Percentiles rank a stretch among this genome's conserved stretches.
Conservation (phyloP, 1,140 invertebrate species). For the Andrena cerasifolii region DNA sequence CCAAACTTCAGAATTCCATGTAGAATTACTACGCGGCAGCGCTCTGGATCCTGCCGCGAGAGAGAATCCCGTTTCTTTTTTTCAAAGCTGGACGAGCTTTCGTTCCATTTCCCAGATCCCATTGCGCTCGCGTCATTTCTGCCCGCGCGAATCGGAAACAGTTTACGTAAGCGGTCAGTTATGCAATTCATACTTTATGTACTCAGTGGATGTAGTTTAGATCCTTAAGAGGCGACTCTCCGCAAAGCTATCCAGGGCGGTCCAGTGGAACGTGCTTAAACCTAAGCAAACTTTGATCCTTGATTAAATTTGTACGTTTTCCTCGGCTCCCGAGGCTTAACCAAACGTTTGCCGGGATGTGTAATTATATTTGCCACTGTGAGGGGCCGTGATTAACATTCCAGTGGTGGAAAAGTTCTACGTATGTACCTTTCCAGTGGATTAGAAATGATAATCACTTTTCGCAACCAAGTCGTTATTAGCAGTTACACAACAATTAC, state of each 20-base stretch:
- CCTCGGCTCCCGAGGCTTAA: neutral
- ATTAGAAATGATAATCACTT: neutral
- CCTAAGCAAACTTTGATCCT: conserved; percentile 48
- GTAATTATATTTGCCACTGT: conserved; percentile 32
- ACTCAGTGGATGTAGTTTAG: neutral
- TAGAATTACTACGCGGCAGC: too few relatives aligned
- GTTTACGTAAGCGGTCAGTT: conserved; percentile 29
- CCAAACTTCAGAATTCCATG: too few relatives aligned
- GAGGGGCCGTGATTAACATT: neutral
- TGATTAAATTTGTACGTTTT: conserved; percentile 44
- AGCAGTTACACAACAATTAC: too few relatives aligned
- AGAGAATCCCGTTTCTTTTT: too few relatives aligned
- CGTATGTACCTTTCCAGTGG: too few relatives aligned
- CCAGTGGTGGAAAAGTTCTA: neutral
- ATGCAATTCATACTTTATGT: conserved; percentile 29
- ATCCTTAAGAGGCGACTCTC: conserved; percentile 15
- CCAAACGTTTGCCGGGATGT: conserved; percentile 18
- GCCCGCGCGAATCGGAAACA: neutral
- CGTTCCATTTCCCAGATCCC: too few relatives aligned
- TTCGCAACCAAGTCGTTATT: too few relatives aligned
- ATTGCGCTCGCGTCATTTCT: neutral
- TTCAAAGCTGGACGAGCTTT: neutral
- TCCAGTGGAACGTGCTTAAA: conserved; percentile 17
- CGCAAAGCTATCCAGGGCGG: conserved; percentile 6
- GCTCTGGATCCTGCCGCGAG: too few relatives aligned